Percentiles rank a stretch among this genome's conserved stretches.
These are phyloP conservation scores for Stichopus chloronotus DNA, from an alignment of 35 echinoderm and acorn worm species.

Conservation along the genomic window DNA sequence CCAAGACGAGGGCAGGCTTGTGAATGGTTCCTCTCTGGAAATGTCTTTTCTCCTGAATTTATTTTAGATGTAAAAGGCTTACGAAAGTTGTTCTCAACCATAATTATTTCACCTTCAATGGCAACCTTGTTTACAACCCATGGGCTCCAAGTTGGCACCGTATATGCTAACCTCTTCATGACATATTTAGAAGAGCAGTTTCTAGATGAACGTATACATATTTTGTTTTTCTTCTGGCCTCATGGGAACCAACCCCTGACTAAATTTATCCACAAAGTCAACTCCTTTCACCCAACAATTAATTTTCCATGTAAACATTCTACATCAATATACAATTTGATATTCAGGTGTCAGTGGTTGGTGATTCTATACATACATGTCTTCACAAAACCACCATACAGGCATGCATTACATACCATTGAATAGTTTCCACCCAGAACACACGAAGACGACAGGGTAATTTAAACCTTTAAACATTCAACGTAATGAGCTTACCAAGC, in stretches of 20 bases:
- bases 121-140: background rate
- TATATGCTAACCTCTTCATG: conserved; percentile 16
- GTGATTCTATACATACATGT: background rate
- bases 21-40: background rate
- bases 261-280: background rate
- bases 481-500: too few species aligned
- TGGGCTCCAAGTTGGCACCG: background rate
- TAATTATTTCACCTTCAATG: conserved; percentile 48
- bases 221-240: background rate
- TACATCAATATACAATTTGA: background rate
- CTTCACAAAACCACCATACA: too few species aligned
- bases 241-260: background rate
- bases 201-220: background rate
- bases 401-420: too few species aligned
- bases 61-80: background rate
- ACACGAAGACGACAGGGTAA: too few species aligned
- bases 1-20: conserved; percentile 11
- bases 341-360: too few species aligned
- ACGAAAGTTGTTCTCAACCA: conserved; percentile 11
- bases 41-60: background rate
- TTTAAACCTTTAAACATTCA: too few species aligned
- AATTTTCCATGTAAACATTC: background rate
- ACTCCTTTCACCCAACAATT: background rate
- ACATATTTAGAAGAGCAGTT: conserved; percentile 5
- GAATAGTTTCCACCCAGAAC: too few species aligned